phyloP scores from a whole-genome alignment of 2,113 vertebrate genomes.

The Chunga burmeisteri region DNA sequence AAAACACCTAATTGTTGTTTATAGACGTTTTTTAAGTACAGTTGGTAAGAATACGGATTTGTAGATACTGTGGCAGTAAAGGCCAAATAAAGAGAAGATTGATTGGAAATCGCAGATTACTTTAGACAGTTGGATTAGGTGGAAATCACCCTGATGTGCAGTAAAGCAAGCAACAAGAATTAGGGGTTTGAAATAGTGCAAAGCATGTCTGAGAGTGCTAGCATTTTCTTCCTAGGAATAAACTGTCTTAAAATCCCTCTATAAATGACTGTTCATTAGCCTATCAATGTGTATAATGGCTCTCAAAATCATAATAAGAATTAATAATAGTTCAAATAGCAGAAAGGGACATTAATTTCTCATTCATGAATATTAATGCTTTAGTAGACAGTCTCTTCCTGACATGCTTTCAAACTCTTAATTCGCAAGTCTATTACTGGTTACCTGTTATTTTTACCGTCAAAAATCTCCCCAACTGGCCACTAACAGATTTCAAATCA shows the following conservation, averaged over 20 bases:
- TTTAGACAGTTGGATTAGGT: constrained; percentile 35
- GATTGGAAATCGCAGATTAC: constrained; percentile 18
- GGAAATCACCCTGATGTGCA: constrained; percentile 51
- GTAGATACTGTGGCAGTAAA: background rate
- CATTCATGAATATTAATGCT: constrained; percentile 54
- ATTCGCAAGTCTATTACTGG: background rate
- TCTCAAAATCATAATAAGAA: constrained; percentile 71
- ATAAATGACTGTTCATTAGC: constrained; percentile 70
- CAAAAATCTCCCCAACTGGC: background rate
- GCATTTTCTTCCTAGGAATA: constrained; percentile 52
- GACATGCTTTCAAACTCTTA: constrained; percentile 36
- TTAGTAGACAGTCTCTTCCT: background rate
- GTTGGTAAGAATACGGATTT: background rate
- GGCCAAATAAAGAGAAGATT: constrained; percentile 34
- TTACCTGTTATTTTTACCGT: background rate
- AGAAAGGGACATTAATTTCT: constrained; percentile 70
- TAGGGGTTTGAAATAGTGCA: background rate
- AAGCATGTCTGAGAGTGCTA: constrained; percentile 35
- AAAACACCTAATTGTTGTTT: constrained; percentile 34
- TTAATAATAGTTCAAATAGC: constrained; percentile 71
- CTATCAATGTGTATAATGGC: constrained; percentile 66
- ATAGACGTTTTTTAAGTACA: background rate
- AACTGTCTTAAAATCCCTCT: constrained; percentile 65
- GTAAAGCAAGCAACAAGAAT: constrained; percentile 47
- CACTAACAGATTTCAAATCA: background rate